Evolutionary conservation across 2,113 vertebrate genomes (phyloP).

Genomic region (Cinclus mexicanus): DNA sequence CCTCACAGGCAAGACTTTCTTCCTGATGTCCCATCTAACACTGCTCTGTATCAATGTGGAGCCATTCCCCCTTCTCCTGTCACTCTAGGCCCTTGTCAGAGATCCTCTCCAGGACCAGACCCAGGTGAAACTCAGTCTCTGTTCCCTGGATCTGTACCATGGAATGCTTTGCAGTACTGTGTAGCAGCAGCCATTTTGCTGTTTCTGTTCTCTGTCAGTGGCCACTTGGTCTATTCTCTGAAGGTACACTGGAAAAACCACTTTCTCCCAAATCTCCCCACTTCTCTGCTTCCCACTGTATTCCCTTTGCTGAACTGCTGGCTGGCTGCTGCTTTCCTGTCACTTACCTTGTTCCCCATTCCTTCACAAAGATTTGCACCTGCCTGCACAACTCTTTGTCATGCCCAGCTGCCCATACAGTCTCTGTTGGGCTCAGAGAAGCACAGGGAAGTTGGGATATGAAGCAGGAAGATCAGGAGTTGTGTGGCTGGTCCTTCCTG

Average conservation of each 20-base stretch:
- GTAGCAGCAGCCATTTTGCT: background rate
- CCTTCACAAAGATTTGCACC: background rate
- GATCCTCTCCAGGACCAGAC: background rate
- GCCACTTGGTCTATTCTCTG: background rate
- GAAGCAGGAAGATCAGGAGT: background rate
- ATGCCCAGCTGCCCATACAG: background rate
- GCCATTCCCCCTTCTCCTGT: background rate
- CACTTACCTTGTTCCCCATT: background rate
- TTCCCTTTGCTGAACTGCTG: background rate
- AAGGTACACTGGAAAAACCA: background rate
- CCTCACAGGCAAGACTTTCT: background rate
- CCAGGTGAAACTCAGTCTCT: background rate
- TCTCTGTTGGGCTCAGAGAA: background rate
- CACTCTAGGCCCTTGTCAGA: background rate
- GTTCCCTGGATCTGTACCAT: background rate
- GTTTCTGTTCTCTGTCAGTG: background rate
- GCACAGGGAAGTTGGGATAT: background rate
- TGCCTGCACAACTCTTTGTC: background rate
- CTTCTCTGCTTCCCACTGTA: fast-evolving
- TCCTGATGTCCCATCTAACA: background rate
- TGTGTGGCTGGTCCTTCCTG: background rate
- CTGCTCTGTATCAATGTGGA: background rate
- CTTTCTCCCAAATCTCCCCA: background rate
- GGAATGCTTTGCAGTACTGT: background rate
- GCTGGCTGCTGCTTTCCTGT: background rate